Percentiles rank a stretch among this genome's conserved stretches.
phyloP scores from a whole-genome alignment of 92 coral and sea anemone species.

The Phenganax marumi region DNA sequence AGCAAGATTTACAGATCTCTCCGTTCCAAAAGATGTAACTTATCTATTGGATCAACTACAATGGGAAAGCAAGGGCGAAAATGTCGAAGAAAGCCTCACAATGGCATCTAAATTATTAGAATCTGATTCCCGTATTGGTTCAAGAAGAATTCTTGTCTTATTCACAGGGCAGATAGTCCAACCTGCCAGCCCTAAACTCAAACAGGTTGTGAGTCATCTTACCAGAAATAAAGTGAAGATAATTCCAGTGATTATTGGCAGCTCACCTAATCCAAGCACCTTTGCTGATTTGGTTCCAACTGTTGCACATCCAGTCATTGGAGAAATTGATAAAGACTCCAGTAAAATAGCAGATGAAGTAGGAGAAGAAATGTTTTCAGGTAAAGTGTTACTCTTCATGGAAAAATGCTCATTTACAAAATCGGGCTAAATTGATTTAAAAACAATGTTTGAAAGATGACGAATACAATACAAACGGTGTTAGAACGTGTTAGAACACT shows the following conservation, averaged over 20 bases:
- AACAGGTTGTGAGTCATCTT: conserved; percentile 59
- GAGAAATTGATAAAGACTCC: not conserved
- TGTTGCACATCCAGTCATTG: conserved; percentile 21
- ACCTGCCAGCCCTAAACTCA: conserved; percentile 38
- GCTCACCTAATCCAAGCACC: conserved; percentile 59
- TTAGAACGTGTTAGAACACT: no score
- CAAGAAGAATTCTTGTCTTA: conserved; percentile 69
- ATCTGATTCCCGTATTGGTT: conserved; percentile 63
- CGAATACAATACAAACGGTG: no score
- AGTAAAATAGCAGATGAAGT: conserved; percentile 19
- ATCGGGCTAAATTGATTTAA: no score
- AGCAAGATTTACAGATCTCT: conserved; percentile 68
- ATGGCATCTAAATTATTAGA: conserved; percentile 58
- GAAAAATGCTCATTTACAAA: not conserved
- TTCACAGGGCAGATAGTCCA: conserved; percentile 69
- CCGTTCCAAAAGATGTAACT: conserved; percentile 64
- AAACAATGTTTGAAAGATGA: not conserved
- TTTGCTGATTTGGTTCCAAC: conserved; percentile 17
- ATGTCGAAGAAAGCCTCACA: conserved; percentile 60
- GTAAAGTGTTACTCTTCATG: not conserved
- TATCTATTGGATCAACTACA: conserved; percentile 58
- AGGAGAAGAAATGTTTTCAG: conserved; percentile 25
- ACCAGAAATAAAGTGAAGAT: conserved; percentile 65
- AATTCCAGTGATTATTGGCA: conserved; percentile 74
- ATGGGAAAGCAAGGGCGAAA: conserved; percentile 59